Percentiles rank a stretch among this genome's conserved stretches.
Evolutionary conservation across 2,113 vertebrate species (phyloP).

Genomic region (Lanius collurio): DNA sequence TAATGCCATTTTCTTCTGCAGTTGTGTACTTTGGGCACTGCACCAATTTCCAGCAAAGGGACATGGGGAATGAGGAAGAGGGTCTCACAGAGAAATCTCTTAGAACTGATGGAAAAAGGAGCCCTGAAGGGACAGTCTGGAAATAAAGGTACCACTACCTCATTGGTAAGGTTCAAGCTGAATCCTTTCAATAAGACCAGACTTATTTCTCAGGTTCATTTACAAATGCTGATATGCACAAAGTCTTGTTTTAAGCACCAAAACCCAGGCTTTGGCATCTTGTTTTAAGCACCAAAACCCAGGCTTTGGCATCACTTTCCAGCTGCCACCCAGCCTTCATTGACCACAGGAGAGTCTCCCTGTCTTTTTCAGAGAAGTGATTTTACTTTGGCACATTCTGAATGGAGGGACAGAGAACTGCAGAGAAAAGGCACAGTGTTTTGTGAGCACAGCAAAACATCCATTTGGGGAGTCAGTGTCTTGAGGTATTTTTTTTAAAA

Average conservation of each 20-base stretch:
- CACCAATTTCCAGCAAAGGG: background rate
- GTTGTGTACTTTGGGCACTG: background rate
- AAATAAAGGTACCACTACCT: background rate
- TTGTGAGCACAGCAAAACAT: background rate
- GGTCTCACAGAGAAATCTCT: background rate
- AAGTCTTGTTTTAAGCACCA: background rate
- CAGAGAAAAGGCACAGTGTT: background rate
- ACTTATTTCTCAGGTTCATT: background rate
- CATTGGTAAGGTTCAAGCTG: background rate
- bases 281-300: background rate
- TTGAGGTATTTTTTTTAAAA: no score
- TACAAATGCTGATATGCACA: background rate
- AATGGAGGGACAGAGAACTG: background rate
- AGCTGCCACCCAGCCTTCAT: background rate
- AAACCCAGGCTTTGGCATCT: background rate
- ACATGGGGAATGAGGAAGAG: background rate
- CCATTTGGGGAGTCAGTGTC: background rate
- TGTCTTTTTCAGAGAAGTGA: background rate
- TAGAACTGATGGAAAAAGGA: background rate
- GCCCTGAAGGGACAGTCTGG: background rate
- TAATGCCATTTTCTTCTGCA: background rate
- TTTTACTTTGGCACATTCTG: background rate
- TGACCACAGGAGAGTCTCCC: background rate
- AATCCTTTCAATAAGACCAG: background rate
- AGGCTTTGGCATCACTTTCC: background rate